Evolutionary conservation across 1,140 invertebrate genomes (phyloP).

Genomic region (Drosophila repletoides): DNA sequence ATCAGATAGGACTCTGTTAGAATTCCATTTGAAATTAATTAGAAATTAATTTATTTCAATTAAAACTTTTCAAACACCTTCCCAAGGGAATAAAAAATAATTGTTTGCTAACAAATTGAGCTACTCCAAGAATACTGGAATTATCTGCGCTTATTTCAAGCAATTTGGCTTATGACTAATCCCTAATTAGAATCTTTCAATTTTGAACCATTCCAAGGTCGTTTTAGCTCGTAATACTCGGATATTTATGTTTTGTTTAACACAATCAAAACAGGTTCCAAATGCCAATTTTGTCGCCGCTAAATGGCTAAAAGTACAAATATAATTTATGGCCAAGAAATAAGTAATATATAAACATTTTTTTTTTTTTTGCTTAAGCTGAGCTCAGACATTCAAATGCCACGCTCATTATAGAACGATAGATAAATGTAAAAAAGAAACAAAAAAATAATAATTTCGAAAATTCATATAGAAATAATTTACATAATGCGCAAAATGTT

Average conservation of each 20-base stretch:
- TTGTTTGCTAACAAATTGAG: not conserved
- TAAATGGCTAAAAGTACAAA: conserved; percentile 23
- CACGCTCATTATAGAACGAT: not conserved
- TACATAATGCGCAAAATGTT: conserved; percentile 25
- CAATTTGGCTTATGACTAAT: conserved; percentile 1
- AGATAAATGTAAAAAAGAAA: not conserved
- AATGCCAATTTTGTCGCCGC: conserved; percentile 1
- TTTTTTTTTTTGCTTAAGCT: conserved; percentile 17
- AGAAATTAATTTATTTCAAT: too few relatives aligned
- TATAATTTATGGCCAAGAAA: conserved; percentile 8
- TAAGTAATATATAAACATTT: not conserved
- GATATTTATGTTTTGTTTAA: not conserved
- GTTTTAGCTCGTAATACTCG: not conserved
- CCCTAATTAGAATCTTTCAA: conserved; percentile 11
- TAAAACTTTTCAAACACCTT: too few relatives aligned
- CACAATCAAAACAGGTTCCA: conserved; percentile 21
- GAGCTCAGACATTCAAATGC: conserved; percentile 24
- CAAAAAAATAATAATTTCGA: not conserved
- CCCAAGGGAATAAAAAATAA: not conserved
- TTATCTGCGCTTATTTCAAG: too few relatives aligned
- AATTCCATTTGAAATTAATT: too few relatives aligned
- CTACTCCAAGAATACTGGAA: too few relatives aligned
- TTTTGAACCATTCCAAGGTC: conserved; percentile 16
- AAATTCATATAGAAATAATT: conserved; percentile 20
- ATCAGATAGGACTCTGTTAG: too few relatives aligned